Conservation (phyloP, 2,113 vertebrate species). For the Rynchops niger region DNA sequence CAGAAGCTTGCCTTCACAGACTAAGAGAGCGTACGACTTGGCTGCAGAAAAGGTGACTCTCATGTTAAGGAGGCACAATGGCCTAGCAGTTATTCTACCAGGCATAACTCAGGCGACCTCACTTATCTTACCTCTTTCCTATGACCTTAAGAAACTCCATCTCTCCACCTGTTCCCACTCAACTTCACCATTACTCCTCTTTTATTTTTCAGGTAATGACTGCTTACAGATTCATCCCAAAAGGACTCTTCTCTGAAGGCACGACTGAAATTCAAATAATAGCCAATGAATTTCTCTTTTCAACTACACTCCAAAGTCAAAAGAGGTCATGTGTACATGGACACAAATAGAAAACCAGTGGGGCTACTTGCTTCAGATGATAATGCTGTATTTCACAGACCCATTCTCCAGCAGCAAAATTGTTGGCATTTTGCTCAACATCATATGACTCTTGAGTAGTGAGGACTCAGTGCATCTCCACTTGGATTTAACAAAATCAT, state of each 20-base stretch:
- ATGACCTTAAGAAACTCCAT: neutral
- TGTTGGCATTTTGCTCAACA: neutral
- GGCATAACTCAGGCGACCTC: neutral
- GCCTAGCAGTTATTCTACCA: neutral
- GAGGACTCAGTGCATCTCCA: neutral
- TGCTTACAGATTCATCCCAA: neutral
- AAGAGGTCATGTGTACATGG: neutral
- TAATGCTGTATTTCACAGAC: conserved; percentile 12
- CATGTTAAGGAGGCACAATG: neutral
- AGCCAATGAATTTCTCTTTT: conserved; percentile 20
- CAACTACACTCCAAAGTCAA: conserved; percentile 6
- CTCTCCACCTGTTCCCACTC: neutral
- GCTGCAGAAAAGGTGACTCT: neutral
- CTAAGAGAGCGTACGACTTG: neutral
- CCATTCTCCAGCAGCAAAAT: conserved; percentile 13
- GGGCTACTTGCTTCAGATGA: neutral
- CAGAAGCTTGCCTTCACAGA: neutral
- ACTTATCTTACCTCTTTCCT: neutral
- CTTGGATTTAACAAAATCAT: conserved; percentile 33
- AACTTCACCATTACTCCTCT: neutral
- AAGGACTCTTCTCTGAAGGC: neutral
- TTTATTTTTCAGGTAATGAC: neutral
- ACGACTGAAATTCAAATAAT: neutral
- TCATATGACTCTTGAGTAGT: conserved; percentile 41
- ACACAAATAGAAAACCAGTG: neutral